These are phyloP conservation scores for Craseonycteris thonglongyai DNA, from an alignment of 2,113 vertebrate genomes.

Conservation along the genomic window DNA sequence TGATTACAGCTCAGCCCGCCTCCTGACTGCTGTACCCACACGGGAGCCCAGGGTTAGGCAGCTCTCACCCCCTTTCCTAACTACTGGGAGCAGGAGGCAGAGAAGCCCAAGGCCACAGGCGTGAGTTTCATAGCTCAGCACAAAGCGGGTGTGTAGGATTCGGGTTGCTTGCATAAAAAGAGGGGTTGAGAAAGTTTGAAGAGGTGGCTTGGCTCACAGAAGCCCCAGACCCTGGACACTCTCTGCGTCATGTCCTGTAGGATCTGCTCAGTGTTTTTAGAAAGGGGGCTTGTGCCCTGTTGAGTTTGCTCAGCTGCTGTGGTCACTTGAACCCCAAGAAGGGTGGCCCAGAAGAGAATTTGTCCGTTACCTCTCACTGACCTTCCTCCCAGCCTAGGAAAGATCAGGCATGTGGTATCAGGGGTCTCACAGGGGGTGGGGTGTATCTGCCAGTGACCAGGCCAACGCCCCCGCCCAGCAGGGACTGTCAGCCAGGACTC, in stretches of 20 bases:
- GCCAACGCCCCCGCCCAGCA: not conserved
- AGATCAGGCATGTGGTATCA: not conserved
- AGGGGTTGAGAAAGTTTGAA: not conserved
- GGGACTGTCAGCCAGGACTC: not conserved
- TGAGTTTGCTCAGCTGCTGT: not conserved
- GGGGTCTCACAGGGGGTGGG: not conserved
- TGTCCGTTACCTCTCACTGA: not conserved
- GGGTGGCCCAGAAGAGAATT: not conserved
- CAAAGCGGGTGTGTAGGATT: not conserved
- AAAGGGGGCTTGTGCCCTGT: not conserved
- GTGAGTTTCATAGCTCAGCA: not conserved
- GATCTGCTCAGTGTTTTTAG: not conserved
- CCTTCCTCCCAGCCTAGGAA: not conserved
- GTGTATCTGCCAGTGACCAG: not conserved
- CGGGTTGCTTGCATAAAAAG: not conserved
- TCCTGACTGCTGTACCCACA: not conserved
- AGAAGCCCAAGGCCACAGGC: not conserved
- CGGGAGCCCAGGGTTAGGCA: not conserved
- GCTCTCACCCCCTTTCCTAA: not conserved
- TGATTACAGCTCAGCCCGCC: not conserved
- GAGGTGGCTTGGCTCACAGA: not conserved
- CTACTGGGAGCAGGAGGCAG: not conserved
- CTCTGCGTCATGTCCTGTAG: not conserved
- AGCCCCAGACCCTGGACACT: not conserved
- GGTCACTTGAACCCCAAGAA: not conserved